These are phyloP conservation scores for Mystacides longicornis DNA, from an alignment of 2,888 invertebrate genomes.

Conservation along the genomic window DNA sequence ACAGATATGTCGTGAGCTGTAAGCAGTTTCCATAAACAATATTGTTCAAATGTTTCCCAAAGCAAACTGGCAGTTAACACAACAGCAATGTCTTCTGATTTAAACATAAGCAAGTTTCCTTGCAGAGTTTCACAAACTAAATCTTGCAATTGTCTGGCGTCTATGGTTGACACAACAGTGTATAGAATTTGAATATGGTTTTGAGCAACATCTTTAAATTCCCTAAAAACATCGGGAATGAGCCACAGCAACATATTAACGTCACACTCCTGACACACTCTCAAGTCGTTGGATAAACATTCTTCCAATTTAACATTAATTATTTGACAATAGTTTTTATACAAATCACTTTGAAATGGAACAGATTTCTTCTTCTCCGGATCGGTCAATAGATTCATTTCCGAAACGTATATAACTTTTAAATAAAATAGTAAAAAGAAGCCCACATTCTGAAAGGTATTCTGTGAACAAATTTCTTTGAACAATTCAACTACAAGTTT, in stretches of 20 bases:
- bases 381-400: constrained; percentile 42
- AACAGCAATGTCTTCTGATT: constrained; percentile 65
- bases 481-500: constrained; percentile 74
- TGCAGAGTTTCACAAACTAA: constrained; percentile 86
- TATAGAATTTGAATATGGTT: constrained; percentile 85
- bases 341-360: constrained; percentile 75
- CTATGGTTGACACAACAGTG: constrained; percentile 83
- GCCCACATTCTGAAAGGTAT: constrained; percentile 65
- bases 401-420: constrained; percentile 62
- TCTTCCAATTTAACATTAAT: constrained; percentile 67
- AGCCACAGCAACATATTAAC: constrained; percentile 84
- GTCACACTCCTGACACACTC: constrained; percentile 83
- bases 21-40: constrained; percentile 94
- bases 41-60: constrained; percentile 97
- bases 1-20: constrained; percentile 90
- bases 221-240: constrained; percentile 86
- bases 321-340: constrained; percentile 81
- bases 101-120: constrained; percentile 78
- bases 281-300: constrained; percentile 74
- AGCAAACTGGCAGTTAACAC: constrained; percentile 76
- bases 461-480: constrained; percentile 66
- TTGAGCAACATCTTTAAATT: constrained; percentile 79
- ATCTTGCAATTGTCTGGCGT: constrained; percentile 83
- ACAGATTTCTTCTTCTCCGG: constrained; percentile 49
- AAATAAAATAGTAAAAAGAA: constrained; percentile 85